Conservation (phyloP, 1,140 invertebrate species). For the Drosophila subpulchrella region DNA sequence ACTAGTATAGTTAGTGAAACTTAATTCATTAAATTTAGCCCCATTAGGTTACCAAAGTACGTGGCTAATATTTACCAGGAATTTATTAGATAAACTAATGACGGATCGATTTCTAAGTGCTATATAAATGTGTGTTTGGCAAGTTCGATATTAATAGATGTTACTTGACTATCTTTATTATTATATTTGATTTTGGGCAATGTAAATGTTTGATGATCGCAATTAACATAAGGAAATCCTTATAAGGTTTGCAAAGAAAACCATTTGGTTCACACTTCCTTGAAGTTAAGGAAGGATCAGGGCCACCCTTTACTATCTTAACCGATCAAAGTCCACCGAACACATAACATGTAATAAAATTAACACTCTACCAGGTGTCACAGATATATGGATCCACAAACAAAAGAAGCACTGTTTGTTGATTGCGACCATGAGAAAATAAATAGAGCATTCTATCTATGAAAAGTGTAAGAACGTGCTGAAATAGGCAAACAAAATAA, state of each 20-base stretch:
- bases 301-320: background rate
- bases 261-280: background rate
- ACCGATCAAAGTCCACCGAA: too few relatives aligned
- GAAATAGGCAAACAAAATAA: slow-evolving; percentile 16
- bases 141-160: background rate
- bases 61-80: background rate
- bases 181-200: background rate
- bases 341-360: background rate
- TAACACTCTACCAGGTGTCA: slow-evolving; percentile 24
- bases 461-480: slow-evolving; percentile 28
- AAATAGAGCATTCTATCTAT: slow-evolving; percentile 31
- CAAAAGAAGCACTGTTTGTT: slow-evolving; percentile 12
- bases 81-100: slow-evolving; percentile 1
- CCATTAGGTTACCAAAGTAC: background rate
- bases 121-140: background rate
- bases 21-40: slow-evolving; percentile 11
- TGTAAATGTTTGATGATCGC: background rate
- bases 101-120: slow-evolving; percentile 9
- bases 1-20: background rate
- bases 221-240: background rate
- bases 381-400: slow-evolving; percentile 3
- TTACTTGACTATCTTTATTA: slow-evolving; percentile 2
- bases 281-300: background rate
- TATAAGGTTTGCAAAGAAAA: background rate
- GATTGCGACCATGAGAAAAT: slow-evolving; percentile 23